A percentile compares a stretch with the other conserved stretches of the same genome.
These are phyloP conservation scores for Calameuta pallipes DNA, from an alignment of 2,888 invertebrate genomes.

Conservation along the genomic window DNA sequence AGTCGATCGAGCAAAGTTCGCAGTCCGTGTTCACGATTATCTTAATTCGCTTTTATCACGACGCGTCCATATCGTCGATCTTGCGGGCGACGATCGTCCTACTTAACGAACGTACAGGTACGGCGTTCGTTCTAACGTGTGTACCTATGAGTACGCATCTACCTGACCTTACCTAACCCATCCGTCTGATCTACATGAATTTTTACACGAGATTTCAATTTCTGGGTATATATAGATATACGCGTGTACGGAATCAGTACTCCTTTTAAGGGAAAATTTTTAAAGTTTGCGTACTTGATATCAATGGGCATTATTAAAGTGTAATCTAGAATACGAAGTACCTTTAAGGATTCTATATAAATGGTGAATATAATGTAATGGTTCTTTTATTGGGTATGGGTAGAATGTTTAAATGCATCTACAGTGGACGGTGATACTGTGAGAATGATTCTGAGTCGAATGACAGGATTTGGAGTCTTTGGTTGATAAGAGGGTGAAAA, in stretches of 20 bases:
- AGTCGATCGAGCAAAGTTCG: neutral
- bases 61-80: neutral
- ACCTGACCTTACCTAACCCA: neutral
- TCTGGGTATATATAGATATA: no score
- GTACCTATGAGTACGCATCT: neutral
- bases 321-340: neutral
- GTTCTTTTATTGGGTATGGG: neutral
- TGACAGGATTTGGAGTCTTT: neutral
- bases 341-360: neutral
- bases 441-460: neutral
- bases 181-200: neutral
- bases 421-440: neutral
- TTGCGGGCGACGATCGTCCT: neutral
- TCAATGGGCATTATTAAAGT: neutral
- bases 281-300: no score
- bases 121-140: neutral
- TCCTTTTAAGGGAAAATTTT: no score
- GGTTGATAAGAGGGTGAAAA: neutral
- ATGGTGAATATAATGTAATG: neutral
- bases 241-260: neutral
- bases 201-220: neutral
- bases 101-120: neutral
- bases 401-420: neutral
- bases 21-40: conserved; percentile 3
- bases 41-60: conserved; percentile 3